Conservation (phyloP, 2,888 invertebrate genomes). For the Entomobrya proxima region DNA sequence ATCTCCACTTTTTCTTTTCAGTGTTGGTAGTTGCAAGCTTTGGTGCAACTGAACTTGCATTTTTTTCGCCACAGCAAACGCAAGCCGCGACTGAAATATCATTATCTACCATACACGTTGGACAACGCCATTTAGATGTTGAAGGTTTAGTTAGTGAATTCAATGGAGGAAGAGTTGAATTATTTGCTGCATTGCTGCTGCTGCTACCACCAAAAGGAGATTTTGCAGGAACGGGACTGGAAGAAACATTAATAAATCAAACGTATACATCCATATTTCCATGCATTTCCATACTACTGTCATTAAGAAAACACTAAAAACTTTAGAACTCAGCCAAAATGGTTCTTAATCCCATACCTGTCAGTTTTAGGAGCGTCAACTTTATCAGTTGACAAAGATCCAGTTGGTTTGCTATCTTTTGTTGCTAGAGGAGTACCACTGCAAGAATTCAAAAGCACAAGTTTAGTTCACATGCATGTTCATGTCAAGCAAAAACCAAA, state of each 20-base stretch:
- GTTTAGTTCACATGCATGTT: too few species aligned
- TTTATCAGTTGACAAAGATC: slow-evolving; percentile 29
- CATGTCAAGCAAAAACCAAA: too few species aligned
- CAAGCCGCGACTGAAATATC: slow-evolving; percentile 22
- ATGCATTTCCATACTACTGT: too few species aligned
- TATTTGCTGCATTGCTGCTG: background rate
- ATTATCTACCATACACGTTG: slow-evolving; percentile 54
- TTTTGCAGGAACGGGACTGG: background rate
- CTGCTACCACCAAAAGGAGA: background rate
- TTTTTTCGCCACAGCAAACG: slow-evolving; percentile 59
- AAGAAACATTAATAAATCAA: background rate
- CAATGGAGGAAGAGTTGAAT: slow-evolving; percentile 20
- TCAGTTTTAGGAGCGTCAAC: slow-evolving; percentile 47
- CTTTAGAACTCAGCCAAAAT: too few species aligned
- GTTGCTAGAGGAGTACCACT: background rate
- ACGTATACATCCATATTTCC: too few species aligned
- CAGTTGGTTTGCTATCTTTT: background rate
- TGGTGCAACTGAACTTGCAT: slow-evolving; percentile 9
- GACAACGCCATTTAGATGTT: slow-evolving; percentile 51
- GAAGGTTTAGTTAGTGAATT: background rate
- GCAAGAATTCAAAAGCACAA: background rate
- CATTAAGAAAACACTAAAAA: too few species aligned
- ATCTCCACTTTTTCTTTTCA: slow-evolving; percentile 58
- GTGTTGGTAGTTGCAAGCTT: background rate
- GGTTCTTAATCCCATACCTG: background rate